These are phyloP conservation scores for Noctua fimbriata DNA, from an alignment of 2,888 invertebrate genomes.

Conservation along the genomic window DNA sequence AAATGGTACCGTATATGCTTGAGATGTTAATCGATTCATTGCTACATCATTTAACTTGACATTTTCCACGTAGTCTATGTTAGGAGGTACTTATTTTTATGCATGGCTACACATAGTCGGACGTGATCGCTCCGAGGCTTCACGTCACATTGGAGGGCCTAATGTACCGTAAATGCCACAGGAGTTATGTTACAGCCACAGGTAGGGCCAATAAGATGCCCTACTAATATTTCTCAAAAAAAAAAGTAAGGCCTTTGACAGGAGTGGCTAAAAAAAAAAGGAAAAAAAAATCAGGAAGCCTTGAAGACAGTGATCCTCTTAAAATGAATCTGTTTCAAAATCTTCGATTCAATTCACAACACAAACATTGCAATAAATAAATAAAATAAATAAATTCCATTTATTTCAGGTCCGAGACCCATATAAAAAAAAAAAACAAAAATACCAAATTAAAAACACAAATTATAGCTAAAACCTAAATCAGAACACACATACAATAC, in stretches of 20 bases:
- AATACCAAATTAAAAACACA: too few species aligned
- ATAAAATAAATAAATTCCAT: too few species aligned
- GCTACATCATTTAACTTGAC: conserved; percentile 34
- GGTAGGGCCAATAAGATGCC: background rate
- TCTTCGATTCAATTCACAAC: background rate
- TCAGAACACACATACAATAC: too few species aligned
- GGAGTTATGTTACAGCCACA: conserved; percentile 57
- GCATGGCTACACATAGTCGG: conserved; percentile 38
- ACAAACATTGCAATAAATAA: too few species aligned
- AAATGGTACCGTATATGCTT: conserved; percentile 12
- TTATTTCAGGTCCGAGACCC: too few species aligned
- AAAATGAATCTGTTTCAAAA: background rate
- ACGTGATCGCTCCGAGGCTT: conserved; percentile 44
- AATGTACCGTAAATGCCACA: conserved; percentile 60
- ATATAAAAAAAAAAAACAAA: too few species aligned
- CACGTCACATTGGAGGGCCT: conserved; percentile 27
- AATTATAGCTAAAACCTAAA: too few species aligned
- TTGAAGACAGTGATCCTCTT: background rate
- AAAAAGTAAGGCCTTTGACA: background rate
- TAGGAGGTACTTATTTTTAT: conserved; percentile 30
- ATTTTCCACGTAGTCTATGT: conserved; percentile 31
- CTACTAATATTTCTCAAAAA: conserved; percentile 1
- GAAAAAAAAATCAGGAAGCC: background rate
- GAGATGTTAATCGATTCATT: conserved; percentile 42
- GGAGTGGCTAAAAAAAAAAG: background rate